Conservation (phyloP, 2,113 vertebrate species). For the Tachysurus fulvidraco region DNA sequence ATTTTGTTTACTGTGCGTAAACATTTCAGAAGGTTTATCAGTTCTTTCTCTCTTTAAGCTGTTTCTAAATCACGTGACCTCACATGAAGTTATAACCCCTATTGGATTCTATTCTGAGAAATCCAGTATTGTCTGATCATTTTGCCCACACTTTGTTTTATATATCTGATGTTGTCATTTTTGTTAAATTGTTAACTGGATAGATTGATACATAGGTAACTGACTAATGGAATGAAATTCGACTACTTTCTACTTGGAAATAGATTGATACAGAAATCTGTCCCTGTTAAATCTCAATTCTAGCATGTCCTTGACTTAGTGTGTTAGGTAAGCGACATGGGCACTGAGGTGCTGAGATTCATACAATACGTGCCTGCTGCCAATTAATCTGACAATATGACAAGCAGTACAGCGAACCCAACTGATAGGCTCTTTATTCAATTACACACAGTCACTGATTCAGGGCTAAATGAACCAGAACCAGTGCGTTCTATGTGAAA, state of each 20-base stretch:
- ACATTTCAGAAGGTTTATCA: neutral
- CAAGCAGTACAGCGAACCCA: slow-evolving; percentile 34
- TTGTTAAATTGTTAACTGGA: neutral
- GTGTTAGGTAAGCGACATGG: slow-evolving; percentile 14
- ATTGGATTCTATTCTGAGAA: too few relatives aligned
- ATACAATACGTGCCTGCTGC: slow-evolving; percentile 14
- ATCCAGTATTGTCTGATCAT: neutral
- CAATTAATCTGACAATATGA: slow-evolving; percentile 43
- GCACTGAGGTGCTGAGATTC: slow-evolving; percentile 55
- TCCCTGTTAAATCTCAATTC: neutral
- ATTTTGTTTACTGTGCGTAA: neutral
- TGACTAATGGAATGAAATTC: neutral
- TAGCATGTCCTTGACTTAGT: slow-evolving; percentile 14
- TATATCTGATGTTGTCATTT: neutral
- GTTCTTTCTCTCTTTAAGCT: neutral
- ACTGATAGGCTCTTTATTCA: slow-evolving; percentile 52
- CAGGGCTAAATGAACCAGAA: slow-evolving; percentile 57
- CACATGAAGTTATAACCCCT: neutral
- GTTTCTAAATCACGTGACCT: neutral
- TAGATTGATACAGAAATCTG: neutral
- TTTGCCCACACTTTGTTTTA: neutral
- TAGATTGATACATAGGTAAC: neutral
- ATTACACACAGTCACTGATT: slow-evolving; percentile 55
- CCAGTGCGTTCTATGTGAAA: slow-evolving; percentile 47
- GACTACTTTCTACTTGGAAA: too few relatives aligned